These are phyloP conservation scores for Oxyura jamaicensis DNA, from an alignment of 2,113 vertebrate species.

Conservation along the genomic window DNA sequence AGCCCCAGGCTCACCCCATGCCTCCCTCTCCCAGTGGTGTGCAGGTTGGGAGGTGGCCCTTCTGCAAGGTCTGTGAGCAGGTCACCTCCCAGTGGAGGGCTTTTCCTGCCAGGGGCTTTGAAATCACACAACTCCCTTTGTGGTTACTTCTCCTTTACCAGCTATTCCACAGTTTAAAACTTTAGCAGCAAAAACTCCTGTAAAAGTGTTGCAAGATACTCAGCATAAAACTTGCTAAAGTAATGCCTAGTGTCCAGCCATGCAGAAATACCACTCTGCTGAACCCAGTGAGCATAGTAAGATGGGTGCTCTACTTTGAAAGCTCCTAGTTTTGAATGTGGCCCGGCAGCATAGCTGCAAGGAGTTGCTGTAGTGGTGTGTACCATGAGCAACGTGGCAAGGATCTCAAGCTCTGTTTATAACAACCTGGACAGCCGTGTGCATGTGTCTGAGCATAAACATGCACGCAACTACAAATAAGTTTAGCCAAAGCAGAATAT, in stretches of 20 bases:
- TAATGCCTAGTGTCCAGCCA: background rate
- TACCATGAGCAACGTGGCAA: slow-evolving; percentile 16
- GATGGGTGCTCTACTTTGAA: background rate
- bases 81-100: background rate
- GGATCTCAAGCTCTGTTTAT: background rate
- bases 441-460: accelerated
- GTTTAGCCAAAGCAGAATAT: background rate
- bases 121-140: background rate
- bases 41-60: background rate
- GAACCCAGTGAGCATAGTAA: background rate
- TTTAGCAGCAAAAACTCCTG: background rate
- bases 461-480: slow-evolving; percentile 23
- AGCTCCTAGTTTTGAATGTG: background rate
- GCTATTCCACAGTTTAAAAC: background rate
- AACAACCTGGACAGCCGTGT: background rate
- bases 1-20: background rate
- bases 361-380: slow-evolving; percentile 9
- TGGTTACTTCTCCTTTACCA: background rate
- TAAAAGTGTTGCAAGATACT: background rate
- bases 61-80: background rate
- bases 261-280: background rate
- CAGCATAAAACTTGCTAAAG: background rate
- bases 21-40: too few species aligned
- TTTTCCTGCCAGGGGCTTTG: background rate
- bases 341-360: background rate